A percentile compares a stretch with the other conserved stretches of the same genome.
Evolutionary conservation across 2,888 invertebrate genomes (phyloP).

Genomic region (Rotaria socialis): DNA sequence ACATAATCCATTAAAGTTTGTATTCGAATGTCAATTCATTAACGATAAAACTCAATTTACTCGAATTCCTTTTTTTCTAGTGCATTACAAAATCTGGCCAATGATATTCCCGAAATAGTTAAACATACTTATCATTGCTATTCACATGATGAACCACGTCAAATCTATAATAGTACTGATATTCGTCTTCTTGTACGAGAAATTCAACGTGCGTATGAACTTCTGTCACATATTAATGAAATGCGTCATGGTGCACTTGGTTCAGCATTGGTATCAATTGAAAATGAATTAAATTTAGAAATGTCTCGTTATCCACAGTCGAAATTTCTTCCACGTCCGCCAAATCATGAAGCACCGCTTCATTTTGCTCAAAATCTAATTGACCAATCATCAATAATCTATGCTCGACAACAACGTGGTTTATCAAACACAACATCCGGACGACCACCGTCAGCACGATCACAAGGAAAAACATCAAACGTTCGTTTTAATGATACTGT

Average conservation of each 20-base stretch:
- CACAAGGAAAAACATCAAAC: background rate
- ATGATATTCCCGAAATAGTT: background rate
- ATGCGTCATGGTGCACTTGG: slow-evolving; percentile 58
- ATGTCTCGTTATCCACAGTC: slow-evolving; percentile 58
- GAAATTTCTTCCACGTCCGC: slow-evolving; percentile 57
- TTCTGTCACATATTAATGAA: slow-evolving; percentile 58
- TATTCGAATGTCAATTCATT: background rate
- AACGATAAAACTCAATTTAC: too few relatives aligned
- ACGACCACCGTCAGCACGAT: background rate
- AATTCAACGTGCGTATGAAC: slow-evolving; percentile 56
- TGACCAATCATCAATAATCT: slow-evolving; percentile 55
- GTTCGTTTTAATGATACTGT: slow-evolving; percentile 32
- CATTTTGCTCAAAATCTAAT: slow-evolving; percentile 50
- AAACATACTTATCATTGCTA: slow-evolving; percentile 20
- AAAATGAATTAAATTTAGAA: slow-evolving; percentile 57
- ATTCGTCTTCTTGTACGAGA: slow-evolving; percentile 57
- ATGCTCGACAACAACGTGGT: slow-evolving; percentile 56
- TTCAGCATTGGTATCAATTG: slow-evolving; percentile 57
- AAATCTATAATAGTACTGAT: slow-evolving; percentile 59
- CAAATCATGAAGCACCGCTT: slow-evolving; percentile 58
- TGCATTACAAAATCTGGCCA: background rate
- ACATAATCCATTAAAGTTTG: background rate
- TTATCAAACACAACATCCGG: slow-evolving; percentile 49
- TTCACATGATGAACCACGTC: slow-evolving; percentile 47
- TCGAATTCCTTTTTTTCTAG: background rate